Evolutionary conservation across 2,888 invertebrate species (phyloP).

Genomic region (Synergus itoensis): DNA sequence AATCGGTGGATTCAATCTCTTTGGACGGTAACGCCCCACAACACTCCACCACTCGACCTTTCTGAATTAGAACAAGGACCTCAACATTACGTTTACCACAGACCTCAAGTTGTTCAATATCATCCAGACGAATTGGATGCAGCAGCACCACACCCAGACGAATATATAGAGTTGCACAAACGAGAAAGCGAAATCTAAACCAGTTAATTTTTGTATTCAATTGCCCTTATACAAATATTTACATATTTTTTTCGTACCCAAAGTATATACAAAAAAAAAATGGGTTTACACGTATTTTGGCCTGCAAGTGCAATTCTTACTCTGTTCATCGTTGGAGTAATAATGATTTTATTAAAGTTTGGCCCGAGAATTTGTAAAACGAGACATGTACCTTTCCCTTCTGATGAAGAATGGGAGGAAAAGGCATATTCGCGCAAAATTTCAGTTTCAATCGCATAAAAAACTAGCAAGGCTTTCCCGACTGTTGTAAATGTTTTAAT

Average conservation of each 20-base stretch:
- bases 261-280: slow-evolving; percentile 67
- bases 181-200: slow-evolving; percentile 89
- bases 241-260: neutral
- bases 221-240: slow-evolving; percentile 22
- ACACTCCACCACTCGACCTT: slow-evolving; percentile 89
- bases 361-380: slow-evolving; percentile 86
- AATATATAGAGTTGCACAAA: slow-evolving; percentile 85
- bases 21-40: slow-evolving; percentile 91
- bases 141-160: slow-evolving; percentile 67
- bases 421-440: slow-evolving; percentile 80
- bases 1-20: slow-evolving; percentile 91
- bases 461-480: neutral
- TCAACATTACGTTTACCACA: slow-evolving; percentile 63
- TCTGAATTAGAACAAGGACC: slow-evolving; percentile 81
- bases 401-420: slow-evolving; percentile 84
- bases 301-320: slow-evolving; percentile 88
- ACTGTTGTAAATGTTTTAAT: neutral
- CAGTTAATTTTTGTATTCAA: slow-evolving; percentile 8
- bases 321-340: slow-evolving; percentile 86
- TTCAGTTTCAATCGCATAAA: slow-evolving; percentile 72
- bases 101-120: slow-evolving; percentile 64
- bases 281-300: slow-evolving; percentile 88
- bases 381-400: slow-evolving; percentile 84
- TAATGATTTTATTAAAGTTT: slow-evolving; percentile 87
- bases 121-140: slow-evolving; percentile 72